These are phyloP conservation scores for Myotis daubentonii DNA, from an alignment of 2,797 vertebrate genomes.

Conservation along the genomic window DNA sequence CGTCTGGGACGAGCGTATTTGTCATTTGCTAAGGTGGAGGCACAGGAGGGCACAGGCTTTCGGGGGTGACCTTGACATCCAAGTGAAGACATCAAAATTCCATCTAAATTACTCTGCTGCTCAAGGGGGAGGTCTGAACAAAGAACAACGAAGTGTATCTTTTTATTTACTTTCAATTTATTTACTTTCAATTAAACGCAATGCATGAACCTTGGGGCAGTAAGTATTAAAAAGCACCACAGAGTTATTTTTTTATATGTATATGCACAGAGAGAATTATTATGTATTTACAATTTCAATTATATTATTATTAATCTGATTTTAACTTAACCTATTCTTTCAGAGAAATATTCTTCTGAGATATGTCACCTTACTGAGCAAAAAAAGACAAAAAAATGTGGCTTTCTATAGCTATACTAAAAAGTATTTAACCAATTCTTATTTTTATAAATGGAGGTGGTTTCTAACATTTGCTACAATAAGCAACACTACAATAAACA, in stretches of 20 bases:
- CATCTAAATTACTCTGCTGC: not conserved
- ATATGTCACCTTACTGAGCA: not conserved
- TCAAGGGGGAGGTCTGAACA: not conserved
- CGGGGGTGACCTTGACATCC: not conserved
- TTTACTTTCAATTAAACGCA: not conserved
- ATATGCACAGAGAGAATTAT: not conserved
- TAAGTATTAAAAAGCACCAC: not conserved
- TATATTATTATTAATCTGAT: not conserved
- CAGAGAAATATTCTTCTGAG: not conserved
- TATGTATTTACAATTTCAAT: not conserved
- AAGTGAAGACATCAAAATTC: not conserved
- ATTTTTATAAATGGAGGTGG: slow-evolving; percentile 5
- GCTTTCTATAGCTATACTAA: not conserved
- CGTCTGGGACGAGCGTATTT: not conserved
- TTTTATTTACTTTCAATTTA: not conserved
- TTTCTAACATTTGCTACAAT: slow-evolving; percentile 2
- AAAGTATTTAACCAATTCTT: not conserved
- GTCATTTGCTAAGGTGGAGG: not conserved
- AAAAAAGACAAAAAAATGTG: not conserved
- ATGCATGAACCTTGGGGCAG: not conserved
- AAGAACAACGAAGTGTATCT: not conserved
- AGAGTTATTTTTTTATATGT: not conserved
- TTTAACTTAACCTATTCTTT: not conserved
- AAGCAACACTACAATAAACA: not conserved
- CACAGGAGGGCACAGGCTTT: not conserved